Evolutionary conservation across 1,140 invertebrate genomes (phyloP), one percentile per base, ranked within the genome.

Genomic region (Aleiodes sp.): DNA sequence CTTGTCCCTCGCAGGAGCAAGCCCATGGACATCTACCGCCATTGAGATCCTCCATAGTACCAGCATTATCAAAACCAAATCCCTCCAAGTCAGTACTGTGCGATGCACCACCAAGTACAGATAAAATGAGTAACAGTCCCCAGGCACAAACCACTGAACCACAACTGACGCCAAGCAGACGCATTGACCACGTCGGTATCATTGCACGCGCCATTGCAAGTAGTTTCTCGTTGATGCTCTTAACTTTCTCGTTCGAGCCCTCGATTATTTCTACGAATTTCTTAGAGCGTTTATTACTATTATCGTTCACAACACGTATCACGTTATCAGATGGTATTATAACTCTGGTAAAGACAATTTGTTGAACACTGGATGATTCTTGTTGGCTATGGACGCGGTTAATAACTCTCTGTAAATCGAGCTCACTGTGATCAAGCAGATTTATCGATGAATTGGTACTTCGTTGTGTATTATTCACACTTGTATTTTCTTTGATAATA

Each of bases 1-100:
- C 91, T 59, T 91, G 87, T 64, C 91, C 91, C 65, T 89, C 88
- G 82, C 95, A 96, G 73, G 90, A 87, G 85, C 94, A 96, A 14
- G 91, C 90, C 86, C 90, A 90, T 4, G 95, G 94, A 84, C 95
- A 96, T 37, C 84, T 85, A 59, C 80, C 78, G 16, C 73, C 74
- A 70, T 82, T 82, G 68, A 81, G 76, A 64, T 83, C 81, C 29
- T 82, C 81, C 65, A 78, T 71, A n/a, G 63, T 75, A 14, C 73
- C 78, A 19, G 70, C 77, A 64, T 57, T 68, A 35, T 72, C 82
- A 67, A 83, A 76, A 26, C 76, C 82, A 69, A 80, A 79, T 43
- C 71, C 78, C 64, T 78, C 78, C 71, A 81, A 72, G n/a, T 77
- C 80, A 60, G 79, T 78, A 69, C 76, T 73, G 62, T 82, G 82